phyloP scores from a whole-genome alignment of 37 sponge, comb jelly and placozoan genomes.

The Sycon ciliatum region DNA sequence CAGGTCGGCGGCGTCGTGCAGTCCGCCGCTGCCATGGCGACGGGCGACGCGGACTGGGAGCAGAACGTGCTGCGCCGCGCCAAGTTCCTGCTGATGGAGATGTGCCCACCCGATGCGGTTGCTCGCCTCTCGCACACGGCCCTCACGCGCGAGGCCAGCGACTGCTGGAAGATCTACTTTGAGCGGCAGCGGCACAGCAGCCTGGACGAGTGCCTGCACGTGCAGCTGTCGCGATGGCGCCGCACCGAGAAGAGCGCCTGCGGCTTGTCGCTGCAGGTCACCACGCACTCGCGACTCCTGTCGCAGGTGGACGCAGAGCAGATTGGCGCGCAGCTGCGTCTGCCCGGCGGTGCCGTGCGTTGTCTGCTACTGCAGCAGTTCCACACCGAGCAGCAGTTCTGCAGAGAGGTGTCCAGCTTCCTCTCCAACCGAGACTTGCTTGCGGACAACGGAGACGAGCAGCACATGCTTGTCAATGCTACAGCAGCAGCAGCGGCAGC shows the following conservation, averaged over 20 bases:
- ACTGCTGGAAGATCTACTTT: conserved; percentile 12
- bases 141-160: background rate
- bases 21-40: too few species aligned
- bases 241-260: background rate
- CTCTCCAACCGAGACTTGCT: background rate
- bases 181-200: background rate
- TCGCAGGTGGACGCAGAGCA: background rate
- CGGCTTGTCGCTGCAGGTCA: conserved; percentile 11
- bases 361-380: background rate
- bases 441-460: too few species aligned
- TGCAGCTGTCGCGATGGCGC: background rate
- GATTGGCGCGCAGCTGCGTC: background rate
- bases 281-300: conserved; percentile 17
- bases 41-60: background rate
- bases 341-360: background rate
- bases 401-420: background rate
- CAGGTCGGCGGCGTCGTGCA: background rate
- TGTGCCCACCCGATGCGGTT: conserved; percentile 24
- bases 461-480: too few species aligned
- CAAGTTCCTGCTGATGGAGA: conserved; percentile 16
- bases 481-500: too few species aligned
- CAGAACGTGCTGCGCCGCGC: background rate
- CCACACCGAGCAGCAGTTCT: conserved; percentile 2
- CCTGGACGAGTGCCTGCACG: conserved; percentile 10
- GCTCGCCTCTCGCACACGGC: background rate